These are phyloP conservation scores for Eudemis profundana DNA, from an alignment of 2,888 invertebrate species.

Conservation along the genomic window DNA sequence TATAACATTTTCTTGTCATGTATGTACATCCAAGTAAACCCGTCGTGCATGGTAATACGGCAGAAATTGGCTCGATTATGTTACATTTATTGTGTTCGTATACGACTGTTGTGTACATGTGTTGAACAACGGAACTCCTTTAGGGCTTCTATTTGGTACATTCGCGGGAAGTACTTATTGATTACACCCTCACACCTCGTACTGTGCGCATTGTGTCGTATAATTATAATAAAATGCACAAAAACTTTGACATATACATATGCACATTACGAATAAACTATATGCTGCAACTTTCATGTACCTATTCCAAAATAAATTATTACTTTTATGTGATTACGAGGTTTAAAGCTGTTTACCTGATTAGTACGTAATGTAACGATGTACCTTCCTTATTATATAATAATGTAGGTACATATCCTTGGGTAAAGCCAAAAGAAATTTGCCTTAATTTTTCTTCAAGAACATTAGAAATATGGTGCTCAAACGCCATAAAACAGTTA, in stretches of 20 bases:
- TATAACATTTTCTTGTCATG: not conserved
- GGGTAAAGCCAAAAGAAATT: too few relatives aligned
- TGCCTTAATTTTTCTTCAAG: too few relatives aligned
- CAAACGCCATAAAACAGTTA: too few relatives aligned
- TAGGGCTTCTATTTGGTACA: slow-evolving; percentile 42
- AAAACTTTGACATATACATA: slow-evolving; percentile 20
- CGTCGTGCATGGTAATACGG: slow-evolving; percentile 1
- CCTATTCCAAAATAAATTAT: too few relatives aligned
- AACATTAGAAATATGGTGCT: too few relatives aligned
- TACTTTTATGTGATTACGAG: too few relatives aligned
- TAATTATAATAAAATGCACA: slow-evolving; percentile 32
- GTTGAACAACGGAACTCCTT: slow-evolving; percentile 37
- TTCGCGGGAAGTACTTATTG: slow-evolving; percentile 41
- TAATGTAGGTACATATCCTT: too few relatives aligned
- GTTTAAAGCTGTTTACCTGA: too few relatives aligned
- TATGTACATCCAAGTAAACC: not conserved
- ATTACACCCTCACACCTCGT: slow-evolving; percentile 43
- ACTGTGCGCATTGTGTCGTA: slow-evolving; percentile 21
- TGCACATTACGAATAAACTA: not conserved
- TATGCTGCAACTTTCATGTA: not conserved
- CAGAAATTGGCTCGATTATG: not conserved
- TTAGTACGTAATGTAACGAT: too few relatives aligned
- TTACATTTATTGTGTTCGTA: not conserved
- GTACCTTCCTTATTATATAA: too few relatives aligned
- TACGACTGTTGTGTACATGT: not conserved